Conservation (phyloP, 1,140 invertebrate species). For the Bombus balteatus region DNA sequence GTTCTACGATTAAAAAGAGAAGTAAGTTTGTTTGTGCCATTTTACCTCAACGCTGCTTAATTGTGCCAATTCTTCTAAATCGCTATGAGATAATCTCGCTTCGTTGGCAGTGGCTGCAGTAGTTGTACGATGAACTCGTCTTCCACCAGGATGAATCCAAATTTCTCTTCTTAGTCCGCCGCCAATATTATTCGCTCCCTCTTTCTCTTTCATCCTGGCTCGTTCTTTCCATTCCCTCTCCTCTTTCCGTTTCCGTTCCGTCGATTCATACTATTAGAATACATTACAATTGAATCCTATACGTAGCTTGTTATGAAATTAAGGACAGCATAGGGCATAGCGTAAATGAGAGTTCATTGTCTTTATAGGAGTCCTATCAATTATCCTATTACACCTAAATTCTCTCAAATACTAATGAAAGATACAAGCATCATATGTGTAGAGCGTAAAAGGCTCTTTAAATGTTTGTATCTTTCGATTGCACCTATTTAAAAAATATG, state of each 20-base stretch:
- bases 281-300: background rate
- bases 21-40: background rate
- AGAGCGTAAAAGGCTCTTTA: background rate
- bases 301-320: background rate
- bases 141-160: constrained; percentile 90
- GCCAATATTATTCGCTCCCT: constrained; percentile 79
- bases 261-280: constrained; percentile 88
- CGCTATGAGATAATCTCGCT: constrained; percentile 82
- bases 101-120: constrained; percentile 79
- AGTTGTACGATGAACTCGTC: constrained; percentile 87
- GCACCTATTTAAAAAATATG: constrained; percentile 10
- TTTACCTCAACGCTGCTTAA: constrained; percentile 89
- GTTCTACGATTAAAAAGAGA: background rate
- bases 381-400: background rate
- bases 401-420: constrained; percentile 38
- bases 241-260: constrained; percentile 88
- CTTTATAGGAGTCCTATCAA: background rate
- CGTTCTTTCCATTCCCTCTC: constrained; percentile 84
- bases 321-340: constrained; percentile 16
- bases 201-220: constrained; percentile 85
- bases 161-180: constrained; percentile 87
- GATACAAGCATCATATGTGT: constrained; percentile 27
- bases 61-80: constrained; percentile 87
- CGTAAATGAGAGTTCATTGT: constrained; percentile 40
- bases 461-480: constrained; percentile 28